These are phyloP conservation scores for Cyprinodon diabolis DNA, from an alignment of 2,797 vertebrate genomes.

Conservation along the genomic window DNA sequence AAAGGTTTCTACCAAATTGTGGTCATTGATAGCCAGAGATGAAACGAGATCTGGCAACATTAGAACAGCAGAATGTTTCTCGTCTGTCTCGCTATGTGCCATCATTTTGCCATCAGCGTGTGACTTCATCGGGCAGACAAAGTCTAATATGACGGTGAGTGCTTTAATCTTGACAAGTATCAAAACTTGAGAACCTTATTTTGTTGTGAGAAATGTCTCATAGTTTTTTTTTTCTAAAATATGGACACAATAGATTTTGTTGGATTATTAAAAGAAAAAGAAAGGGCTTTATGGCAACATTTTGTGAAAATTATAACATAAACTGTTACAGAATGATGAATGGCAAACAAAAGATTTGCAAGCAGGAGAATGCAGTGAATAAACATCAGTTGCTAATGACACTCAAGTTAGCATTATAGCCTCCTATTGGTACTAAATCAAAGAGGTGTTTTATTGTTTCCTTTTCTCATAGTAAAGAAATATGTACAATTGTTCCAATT, in stretches of 20 bases:
- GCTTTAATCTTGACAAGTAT: no score
- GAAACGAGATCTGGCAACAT: not conserved
- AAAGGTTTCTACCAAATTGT: conserved; percentile 21
- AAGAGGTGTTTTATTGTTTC: not conserved
- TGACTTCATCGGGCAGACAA: not conserved
- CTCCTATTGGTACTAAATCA: not conserved
- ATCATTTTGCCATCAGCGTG: not conserved
- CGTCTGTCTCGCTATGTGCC: not conserved
- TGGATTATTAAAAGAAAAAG: no score
- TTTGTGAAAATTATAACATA: not conserved
- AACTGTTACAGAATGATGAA: not conserved
- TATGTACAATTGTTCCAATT: not conserved
- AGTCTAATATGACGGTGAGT: not conserved
- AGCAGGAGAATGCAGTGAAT: not conserved
- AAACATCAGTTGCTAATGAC: not conserved
- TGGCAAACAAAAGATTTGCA: not conserved
- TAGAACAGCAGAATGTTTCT: not conserved
- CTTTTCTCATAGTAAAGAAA: not conserved
- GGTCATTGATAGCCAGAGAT: not conserved
- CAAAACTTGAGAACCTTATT: not conserved
- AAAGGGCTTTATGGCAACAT: not conserved
- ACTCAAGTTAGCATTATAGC: not conserved
- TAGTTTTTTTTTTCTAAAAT: not conserved
- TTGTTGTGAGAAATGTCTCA: not conserved
- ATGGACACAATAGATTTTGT: no score